Evolutionary conservation across 2,888 invertebrate genomes (phyloP), one percentile per base, ranked within the genome.

Genomic region (Cheilosia vulpina): DNA sequence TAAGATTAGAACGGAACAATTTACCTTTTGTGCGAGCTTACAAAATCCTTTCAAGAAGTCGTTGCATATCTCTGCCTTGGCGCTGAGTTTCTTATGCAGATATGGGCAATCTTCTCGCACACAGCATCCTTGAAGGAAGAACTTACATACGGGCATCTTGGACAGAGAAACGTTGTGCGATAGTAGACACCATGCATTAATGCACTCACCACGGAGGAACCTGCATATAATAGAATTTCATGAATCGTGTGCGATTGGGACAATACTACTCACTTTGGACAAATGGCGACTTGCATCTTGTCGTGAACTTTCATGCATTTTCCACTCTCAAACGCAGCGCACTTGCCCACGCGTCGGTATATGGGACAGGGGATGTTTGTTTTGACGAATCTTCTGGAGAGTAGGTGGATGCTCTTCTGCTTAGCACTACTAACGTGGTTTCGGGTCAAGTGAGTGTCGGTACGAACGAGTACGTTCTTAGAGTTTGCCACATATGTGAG

Each of bases 141-240:
- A 98, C 88, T 95, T 95, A 91, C 98, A 98, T 1, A 97, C 97
- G 0, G 98, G 98, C 98, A 98, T 97, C 93, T 98, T 98, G 88
- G 97, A 96, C 19, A 95, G 94, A 4, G 95, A 95, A 7, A 97
- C 93, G 88, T 96, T 95, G 90, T 98, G 98, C 4, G 98, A 98
- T 77, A 98, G 94, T 43, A 94, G 93, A 90, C 98, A 98, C 41
- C 94, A 92, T 11, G 93, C 93, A 71, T 95, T 93, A 45, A 94
- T 93, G 91, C 98, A 98, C 72, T 95, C 94, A 6, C 98, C 98
- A 92, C 96, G 96, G 31, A 98, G 93, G 92, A 97, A 98, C 90
- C 96, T 96, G 88, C 6, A n/a, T 9, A 50, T 47, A 55, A 57
- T 87, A 6, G 4, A 17, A 47, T 17, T 47, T 47, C 31, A 58